Evolutionary conservation across 2,113 vertebrate species (phyloP).

Genomic region (Ammodytes dubius): DNA sequence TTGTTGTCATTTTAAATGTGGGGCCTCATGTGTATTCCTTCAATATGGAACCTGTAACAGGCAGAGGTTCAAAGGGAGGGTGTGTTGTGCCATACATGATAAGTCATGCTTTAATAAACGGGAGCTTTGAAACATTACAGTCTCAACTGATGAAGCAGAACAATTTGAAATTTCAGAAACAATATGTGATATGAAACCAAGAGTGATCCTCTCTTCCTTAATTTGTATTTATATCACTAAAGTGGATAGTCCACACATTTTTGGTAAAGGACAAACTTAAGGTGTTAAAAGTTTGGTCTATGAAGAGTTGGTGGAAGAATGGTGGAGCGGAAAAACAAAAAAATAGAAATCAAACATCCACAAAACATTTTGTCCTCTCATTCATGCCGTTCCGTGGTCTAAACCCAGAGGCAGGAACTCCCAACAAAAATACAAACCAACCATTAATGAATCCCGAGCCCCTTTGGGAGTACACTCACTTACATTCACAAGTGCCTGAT

Average conservation of each 20-base stretch:
- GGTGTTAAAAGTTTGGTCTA: neutral
- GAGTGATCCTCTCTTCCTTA: neutral
- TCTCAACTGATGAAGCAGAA: neutral
- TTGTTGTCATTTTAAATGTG: neutral
- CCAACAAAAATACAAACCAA: neutral
- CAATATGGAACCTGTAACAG: conserved; percentile 1
- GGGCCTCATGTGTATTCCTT: neutral
- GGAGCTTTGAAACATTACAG: neutral
- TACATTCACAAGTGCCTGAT: neutral
- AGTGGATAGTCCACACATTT: neutral
- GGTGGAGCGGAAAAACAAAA: neutral
- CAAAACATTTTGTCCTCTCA: neutral
- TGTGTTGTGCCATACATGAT: neutral
- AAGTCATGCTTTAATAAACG: conserved; percentile 14
- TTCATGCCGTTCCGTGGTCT: neutral
- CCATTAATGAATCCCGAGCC: conserved; percentile 5
- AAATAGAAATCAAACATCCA: neutral
- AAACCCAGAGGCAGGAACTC: neutral
- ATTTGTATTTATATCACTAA: neutral
- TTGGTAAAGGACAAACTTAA: neutral
- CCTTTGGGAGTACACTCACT: neutral
- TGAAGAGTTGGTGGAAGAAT: neutral
- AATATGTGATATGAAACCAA: neutral
- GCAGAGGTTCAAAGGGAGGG: neutral
- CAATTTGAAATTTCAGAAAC: neutral